phyloP scores from a whole-genome alignment of 2,113 vertebrate genomes.

The Halcyon malimbica region DNA sequence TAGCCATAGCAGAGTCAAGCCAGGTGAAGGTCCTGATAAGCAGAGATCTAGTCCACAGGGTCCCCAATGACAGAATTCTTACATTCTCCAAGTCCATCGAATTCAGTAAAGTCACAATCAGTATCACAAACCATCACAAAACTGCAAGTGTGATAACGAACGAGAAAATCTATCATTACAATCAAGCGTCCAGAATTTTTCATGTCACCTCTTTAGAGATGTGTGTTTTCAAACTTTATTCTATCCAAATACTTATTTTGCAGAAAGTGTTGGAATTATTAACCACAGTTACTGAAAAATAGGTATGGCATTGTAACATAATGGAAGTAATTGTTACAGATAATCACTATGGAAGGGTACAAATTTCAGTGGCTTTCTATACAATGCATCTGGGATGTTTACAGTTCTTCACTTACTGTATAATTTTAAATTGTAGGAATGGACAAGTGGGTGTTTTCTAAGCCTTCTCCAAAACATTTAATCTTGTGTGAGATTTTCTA shows the following conservation, averaged over 20 bases:
- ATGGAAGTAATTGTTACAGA: background rate
- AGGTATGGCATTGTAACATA: background rate
- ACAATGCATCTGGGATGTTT: background rate
- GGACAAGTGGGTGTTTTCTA: background rate
- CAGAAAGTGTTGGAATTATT: background rate
- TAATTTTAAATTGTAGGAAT: background rate
- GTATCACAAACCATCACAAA: background rate
- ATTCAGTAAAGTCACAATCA: background rate
- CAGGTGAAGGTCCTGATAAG: background rate
- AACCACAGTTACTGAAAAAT: background rate
- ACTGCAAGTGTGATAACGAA: background rate
- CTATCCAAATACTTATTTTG: background rate
- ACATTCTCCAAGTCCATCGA: background rate
- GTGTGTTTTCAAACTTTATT: background rate
- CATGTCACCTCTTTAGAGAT: background rate
- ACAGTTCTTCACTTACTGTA: background rate
- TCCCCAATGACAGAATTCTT: background rate
- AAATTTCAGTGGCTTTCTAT: background rate
- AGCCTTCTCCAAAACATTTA: background rate
- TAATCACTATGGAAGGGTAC: background rate
- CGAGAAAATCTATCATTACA: background rate
- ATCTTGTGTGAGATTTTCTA: background rate
- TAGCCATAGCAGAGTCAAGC: background rate
- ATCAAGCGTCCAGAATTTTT: background rate
- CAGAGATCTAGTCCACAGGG: background rate